Evolutionary conservation across 2,113 vertebrate species (phyloP), one percentile per base, ranked within the genome.

Genomic region (Ahaetulla prasina): DNA sequence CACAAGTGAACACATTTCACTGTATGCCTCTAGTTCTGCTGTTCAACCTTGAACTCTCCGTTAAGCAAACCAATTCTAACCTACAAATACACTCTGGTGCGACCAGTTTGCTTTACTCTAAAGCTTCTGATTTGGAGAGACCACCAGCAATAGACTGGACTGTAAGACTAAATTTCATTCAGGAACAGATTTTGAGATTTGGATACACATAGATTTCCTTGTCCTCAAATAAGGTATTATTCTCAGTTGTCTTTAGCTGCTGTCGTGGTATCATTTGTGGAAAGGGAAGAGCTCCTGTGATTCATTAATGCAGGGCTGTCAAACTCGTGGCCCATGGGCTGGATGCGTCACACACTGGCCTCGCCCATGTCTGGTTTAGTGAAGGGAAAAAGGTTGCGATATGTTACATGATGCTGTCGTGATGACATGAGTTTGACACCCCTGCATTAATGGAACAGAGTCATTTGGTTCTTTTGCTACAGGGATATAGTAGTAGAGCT

Each of bases 1-100:
- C 96, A 96, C 95, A 96, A 96, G 95, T 95, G 97, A 96, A 95
- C 95, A 95, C 96, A 96, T 97, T 96, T 96, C 96, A 97, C 97
- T 98, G 97, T 6, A 20, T 92, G 94, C 95, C 90, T 91, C 63
- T 95, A 96, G 92, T 20, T 94, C 96, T 91, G 92, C 96, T 94
- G 94, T 96, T 96, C 95, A 94, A 91, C 93, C 93, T 94, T 93
- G 91, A 93, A 92, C 91, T 93, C 35, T 93, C 80, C 92, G 87
- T 54, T 80, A 57, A 0, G 5, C 63, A 94, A 93, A 92, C 85
- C 94, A 95, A 95, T 92, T 94, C 88, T 89, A 89, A 93, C 94
- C 94, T 91, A 94, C 74, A 96, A 96, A 96, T 52, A 90, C 85
- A 95, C 57, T 93, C 90, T 92, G 93, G 94, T 92, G 30, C 11